A percentile compares a stretch with the other conserved stretches of the same genome.
phyloP scores from a whole-genome alignment of 2,113 vertebrate genomes.

The Neogobius melanostomus region DNA sequence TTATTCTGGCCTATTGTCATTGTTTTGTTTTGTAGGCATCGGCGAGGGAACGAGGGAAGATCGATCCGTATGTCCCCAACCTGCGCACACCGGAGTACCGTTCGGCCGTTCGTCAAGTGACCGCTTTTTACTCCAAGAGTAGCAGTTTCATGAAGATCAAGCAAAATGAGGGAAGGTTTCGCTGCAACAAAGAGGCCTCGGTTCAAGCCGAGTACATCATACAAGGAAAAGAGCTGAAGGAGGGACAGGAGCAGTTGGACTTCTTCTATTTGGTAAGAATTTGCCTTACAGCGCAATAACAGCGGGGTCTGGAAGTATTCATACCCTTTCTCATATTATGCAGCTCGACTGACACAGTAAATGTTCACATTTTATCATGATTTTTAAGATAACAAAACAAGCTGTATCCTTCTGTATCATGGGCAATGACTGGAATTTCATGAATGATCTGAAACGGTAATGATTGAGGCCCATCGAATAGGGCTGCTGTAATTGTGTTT shows the following conservation, averaged over 20 bases:
- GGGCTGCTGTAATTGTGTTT: too few relatives aligned
- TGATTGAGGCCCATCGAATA: too few relatives aligned
- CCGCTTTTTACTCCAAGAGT: conserved; percentile 70
- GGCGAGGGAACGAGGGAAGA: rapidly evolving
- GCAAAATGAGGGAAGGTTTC: conserved; percentile 20
- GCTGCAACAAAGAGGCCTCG: conserved; percentile 44
- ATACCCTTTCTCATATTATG: too few relatives aligned
- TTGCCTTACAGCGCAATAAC: background rate
- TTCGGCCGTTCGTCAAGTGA: background rate
- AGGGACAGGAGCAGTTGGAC: conserved; percentile 42
- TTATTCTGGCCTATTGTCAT: too few relatives aligned
- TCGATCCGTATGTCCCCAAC: rapidly evolving
- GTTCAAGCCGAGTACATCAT: conserved; percentile 69
- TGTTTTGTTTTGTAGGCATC: background rate
- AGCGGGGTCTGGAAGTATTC: too few relatives aligned
- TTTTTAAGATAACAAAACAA: too few relatives aligned
- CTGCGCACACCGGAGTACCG: conserved; percentile 24
- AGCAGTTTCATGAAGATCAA: conserved; percentile 69
- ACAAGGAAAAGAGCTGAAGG: conserved; percentile 55
- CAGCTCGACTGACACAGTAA: too few relatives aligned
- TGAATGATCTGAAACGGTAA: too few relatives aligned
- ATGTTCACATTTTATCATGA: too few relatives aligned
- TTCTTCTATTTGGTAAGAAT: conserved; percentile 71
- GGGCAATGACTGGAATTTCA: too few relatives aligned
- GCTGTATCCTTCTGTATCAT: too few relatives aligned